phyloP scores from a whole-genome alignment of 2,113 vertebrate genomes.

The Tyrannus savana region DNA sequence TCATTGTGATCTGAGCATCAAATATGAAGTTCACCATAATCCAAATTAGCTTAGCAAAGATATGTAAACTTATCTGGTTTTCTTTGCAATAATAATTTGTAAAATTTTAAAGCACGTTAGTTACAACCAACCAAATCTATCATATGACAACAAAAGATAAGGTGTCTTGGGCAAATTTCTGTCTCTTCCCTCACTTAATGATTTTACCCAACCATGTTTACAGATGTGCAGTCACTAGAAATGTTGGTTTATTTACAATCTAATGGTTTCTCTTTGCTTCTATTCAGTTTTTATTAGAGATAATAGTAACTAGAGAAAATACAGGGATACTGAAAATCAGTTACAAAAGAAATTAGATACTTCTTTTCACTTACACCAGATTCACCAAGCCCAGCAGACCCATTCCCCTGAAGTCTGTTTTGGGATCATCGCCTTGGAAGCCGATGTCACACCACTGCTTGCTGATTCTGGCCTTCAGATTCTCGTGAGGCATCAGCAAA shows the following conservation, averaged over 20 bases:
- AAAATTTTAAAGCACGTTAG: background rate
- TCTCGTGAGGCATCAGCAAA: constrained; percentile 88
- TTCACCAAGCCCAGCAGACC: constrained; percentile 93
- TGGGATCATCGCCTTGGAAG: constrained; percentile 98
- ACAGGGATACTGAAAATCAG: background rate
- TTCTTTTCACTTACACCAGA: constrained; percentile 87
- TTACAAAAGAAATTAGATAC: background rate
- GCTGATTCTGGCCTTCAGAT: constrained; percentile 88
- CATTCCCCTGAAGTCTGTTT: constrained; percentile 99
- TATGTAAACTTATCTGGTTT: background rate
- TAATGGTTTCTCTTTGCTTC: background rate
- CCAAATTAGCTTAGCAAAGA: background rate
- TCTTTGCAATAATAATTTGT: background rate
- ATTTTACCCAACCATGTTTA: background rate
- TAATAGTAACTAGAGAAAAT: background rate
- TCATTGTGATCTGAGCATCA: background rate
- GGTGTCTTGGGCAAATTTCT: background rate
- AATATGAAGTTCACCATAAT: background rate
- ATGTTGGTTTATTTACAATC: background rate
- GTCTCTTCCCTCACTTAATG: background rate
- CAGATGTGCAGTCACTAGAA: background rate
- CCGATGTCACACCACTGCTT: constrained; percentile 98
- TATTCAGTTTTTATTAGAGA: background rate
- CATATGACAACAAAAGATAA: background rate
- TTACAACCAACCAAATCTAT: background rate